phyloP scores from a whole-genome alignment of 2,888 invertebrate genomes.

The Parascotia fuliginaria region DNA sequence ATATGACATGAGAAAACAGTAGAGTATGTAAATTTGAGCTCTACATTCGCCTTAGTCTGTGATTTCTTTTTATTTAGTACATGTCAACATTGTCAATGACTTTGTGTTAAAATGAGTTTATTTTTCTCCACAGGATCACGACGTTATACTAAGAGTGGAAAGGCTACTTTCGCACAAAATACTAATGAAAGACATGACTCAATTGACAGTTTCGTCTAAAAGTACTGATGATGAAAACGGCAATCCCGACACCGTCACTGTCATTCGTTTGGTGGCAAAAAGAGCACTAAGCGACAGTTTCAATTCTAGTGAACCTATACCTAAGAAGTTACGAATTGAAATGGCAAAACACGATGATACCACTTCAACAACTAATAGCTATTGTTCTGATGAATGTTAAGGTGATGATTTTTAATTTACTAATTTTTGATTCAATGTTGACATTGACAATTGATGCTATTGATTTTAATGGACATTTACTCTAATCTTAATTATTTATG shows the following conservation, averaged over 20 bases:
- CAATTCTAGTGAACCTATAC: slow-evolving; percentile 67
- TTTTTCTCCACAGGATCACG: slow-evolving; percentile 62
- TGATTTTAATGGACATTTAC: slow-evolving; percentile 27
- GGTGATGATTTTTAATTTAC: too few species aligned
- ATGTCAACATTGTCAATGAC: too few species aligned
- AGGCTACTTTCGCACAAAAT: slow-evolving; percentile 58
- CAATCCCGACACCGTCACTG: slow-evolving; percentile 53
- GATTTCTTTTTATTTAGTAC: too few species aligned
- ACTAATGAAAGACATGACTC: slow-evolving; percentile 48
- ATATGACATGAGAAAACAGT: too few species aligned
- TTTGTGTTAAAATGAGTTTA: too few species aligned
- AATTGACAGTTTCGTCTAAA: slow-evolving; percentile 50
- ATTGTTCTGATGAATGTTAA: slow-evolving; percentile 56
- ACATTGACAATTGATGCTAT: slow-evolving; percentile 28
- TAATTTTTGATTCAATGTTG: background rate
- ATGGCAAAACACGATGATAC: slow-evolving; percentile 58
- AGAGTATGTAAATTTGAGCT: too few species aligned
- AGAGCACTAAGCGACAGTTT: slow-evolving; percentile 63
- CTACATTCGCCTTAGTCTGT: too few species aligned
- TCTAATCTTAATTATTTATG: too few species aligned
- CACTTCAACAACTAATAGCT: slow-evolving; percentile 66
- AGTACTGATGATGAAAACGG: slow-evolving; percentile 63
- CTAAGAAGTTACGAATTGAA: slow-evolving; percentile 65
- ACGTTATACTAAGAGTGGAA: slow-evolving; percentile 69
- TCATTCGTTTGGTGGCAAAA: slow-evolving; percentile 61